Conservation (phyloP, 2,113 vertebrate species). For the Beaufortia kweichowensis region DNA sequence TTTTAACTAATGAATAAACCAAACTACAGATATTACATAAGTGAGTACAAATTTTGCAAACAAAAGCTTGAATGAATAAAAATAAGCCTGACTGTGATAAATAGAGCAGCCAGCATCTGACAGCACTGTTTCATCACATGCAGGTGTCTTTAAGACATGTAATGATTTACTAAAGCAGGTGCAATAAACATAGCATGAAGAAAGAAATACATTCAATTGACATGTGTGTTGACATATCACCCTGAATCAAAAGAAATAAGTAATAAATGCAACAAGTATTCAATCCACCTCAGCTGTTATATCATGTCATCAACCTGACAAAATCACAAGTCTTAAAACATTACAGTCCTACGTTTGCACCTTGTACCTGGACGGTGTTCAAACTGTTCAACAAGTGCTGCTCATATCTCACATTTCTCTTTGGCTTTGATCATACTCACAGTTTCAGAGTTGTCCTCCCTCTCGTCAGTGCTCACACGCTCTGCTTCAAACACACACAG, state of each 20-base stretch:
- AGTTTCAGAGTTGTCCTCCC: slow-evolving; percentile 30
- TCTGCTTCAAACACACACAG: slow-evolving; percentile 38
- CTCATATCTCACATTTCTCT: slow-evolving; percentile 52
- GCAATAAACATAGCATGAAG: neutral
- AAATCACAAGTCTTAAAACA: slow-evolving; percentile 2
- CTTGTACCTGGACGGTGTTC: slow-evolving; percentile 46
- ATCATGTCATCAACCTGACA: neutral
- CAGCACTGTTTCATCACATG: neutral
- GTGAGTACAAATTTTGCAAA: neutral
- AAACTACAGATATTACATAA: neutral
- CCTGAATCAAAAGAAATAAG: neutral
- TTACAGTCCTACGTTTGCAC: slow-evolving; percentile 36
- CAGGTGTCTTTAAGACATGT: neutral
- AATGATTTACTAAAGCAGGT: neutral
- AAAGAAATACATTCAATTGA: neutral
- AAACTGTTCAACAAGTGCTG: slow-evolving; percentile 66
- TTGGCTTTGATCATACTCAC: slow-evolving; percentile 45
- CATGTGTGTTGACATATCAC: neutral
- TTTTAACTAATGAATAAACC: neutral
- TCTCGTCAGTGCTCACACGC: slow-evolving; percentile 16
- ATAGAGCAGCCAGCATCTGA: neutral
- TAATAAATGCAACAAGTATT: neutral
- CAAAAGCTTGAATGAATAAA: neutral
- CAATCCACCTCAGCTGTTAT: neutral
- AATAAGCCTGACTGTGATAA: neutral